A percentile compares a stretch with the other conserved stretches of the same genome.
Evolutionary conservation across 2,797 vertebrate species (phyloP).

Genomic region (Synanceia verrucosa): DNA sequence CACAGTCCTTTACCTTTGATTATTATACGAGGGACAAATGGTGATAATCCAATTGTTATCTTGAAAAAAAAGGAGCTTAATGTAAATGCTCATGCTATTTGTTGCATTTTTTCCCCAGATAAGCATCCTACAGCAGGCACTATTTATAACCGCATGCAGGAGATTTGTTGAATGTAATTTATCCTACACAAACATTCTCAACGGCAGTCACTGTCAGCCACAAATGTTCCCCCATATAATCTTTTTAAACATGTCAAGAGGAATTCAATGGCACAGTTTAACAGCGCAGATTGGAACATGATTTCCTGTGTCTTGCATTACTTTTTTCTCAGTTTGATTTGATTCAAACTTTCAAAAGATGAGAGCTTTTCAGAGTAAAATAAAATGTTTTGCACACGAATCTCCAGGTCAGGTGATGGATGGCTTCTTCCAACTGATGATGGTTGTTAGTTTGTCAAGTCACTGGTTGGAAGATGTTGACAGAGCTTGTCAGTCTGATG

Average conservation of each 20-base stretch:
- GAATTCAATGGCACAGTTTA: constrained; percentile 34
- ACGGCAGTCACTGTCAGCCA: constrained; percentile 27
- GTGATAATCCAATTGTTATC: constrained; percentile 17
- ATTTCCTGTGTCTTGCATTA: too few relatives aligned
- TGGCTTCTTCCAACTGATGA: background rate
- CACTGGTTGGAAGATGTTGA: constrained; percentile 25
- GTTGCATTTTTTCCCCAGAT: constrained; percentile 1
- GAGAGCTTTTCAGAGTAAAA: constrained; percentile 4
- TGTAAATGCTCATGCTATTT: background rate
- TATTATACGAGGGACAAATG: constrained; percentile 37
- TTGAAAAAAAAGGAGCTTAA: background rate
- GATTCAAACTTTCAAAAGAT: constrained; percentile 39
- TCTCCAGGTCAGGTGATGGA: constrained; percentile 19
- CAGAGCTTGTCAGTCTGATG: constrained; percentile 26
- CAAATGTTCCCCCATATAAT: constrained; percentile 16
- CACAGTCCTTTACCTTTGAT: constrained; percentile 44
- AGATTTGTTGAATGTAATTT: constrained; percentile 36
- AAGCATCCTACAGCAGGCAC: constrained; percentile 3
- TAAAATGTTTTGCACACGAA: background rate
- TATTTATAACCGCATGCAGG: background rate
- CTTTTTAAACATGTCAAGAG: constrained; percentile 20
- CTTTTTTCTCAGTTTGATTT: constrained; percentile 33
- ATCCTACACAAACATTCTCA: constrained; percentile 24
- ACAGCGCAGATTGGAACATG: background rate
- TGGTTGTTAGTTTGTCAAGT: constrained; percentile 6